Percentiles rank a stretch among this genome's conserved stretches.
Evolutionary conservation across 2,113 vertebrate species (phyloP).

Genomic region (Falcunculus frontatus): DNA sequence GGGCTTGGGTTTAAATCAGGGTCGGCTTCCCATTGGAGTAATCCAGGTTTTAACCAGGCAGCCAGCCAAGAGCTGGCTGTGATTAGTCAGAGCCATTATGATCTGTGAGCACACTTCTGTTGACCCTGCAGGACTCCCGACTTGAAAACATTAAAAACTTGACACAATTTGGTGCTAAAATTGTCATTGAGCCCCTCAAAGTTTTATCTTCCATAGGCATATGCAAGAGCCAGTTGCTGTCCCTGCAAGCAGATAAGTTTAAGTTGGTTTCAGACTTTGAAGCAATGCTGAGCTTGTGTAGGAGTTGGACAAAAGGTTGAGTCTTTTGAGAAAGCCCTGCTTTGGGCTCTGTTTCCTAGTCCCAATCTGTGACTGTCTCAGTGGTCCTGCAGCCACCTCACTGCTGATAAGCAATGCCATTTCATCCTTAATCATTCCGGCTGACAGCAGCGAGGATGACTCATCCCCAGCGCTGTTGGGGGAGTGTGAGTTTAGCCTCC

Average conservation of each 20-base stretch:
- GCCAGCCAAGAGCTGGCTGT: neutral
- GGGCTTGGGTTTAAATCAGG: neutral
- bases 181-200: neutral
- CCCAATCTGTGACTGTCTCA: neutral
- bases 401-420: neutral
- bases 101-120: neutral
- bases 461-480: neutral
- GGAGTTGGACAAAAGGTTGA: neutral
- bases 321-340: neutral
- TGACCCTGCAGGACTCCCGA: neutral
- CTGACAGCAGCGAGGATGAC: neutral
- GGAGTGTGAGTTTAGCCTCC: neutral
- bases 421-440: neutral
- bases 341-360: neutral
- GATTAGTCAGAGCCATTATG: neutral
- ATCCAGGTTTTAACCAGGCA: conserved; percentile 1
- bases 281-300: neutral
- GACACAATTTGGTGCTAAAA: neutral
- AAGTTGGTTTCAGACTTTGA: neutral
- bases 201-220: neutral
- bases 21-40: neutral
- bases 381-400: neutral
- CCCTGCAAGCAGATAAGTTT: neutral
- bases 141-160: neutral
- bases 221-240: neutral